A percentile compares a stretch with the other conserved stretches of the same genome.
Conservation (phyloP, 2,888 invertebrate species). For the Autographa pulchrina region DNA sequence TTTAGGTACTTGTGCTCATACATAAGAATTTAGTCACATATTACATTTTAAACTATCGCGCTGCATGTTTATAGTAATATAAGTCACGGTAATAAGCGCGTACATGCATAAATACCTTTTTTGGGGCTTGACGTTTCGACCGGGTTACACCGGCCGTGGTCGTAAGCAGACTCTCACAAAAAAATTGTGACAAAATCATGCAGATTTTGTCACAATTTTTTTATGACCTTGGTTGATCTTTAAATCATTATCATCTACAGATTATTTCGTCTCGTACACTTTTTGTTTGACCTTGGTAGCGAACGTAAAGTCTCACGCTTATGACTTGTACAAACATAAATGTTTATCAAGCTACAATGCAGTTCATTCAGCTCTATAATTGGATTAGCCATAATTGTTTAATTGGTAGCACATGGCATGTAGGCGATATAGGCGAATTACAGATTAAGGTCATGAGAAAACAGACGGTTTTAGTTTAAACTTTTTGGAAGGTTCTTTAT, state of each 20-base stretch:
- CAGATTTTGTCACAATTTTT: too few relatives aligned
- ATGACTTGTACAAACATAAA: not conserved
- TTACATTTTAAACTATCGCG: too few relatives aligned
- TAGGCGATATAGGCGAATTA: not conserved
- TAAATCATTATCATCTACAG: not conserved
- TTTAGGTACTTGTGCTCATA: too few relatives aligned
- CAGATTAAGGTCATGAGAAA: not conserved
- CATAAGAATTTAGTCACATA: too few relatives aligned
- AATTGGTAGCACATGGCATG: constrained; percentile 1
- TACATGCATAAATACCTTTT: too few relatives aligned
- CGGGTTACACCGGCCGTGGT: too few relatives aligned
- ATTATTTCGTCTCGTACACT: not conserved
- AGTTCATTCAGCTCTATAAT: not conserved
- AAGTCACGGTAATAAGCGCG: too few relatives aligned
- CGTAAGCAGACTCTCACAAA: too few relatives aligned
- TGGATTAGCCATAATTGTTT: constrained; percentile 1
- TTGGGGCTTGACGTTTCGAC: too few relatives aligned
- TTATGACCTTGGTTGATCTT: not conserved
- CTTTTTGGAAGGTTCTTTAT: not conserved
- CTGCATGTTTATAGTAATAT: too few relatives aligned
- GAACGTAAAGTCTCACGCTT: not conserved
- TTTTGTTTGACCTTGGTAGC: not conserved
- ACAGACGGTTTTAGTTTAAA: not conserved
- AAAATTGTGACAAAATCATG: too few relatives aligned
- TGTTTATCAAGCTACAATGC: not conserved